Percentiles rank a stretch among this genome's conserved stretches.
Evolutionary conservation across 2,113 vertebrate species (phyloP).

Genomic region (Cranoglanis bouderius): DNA sequence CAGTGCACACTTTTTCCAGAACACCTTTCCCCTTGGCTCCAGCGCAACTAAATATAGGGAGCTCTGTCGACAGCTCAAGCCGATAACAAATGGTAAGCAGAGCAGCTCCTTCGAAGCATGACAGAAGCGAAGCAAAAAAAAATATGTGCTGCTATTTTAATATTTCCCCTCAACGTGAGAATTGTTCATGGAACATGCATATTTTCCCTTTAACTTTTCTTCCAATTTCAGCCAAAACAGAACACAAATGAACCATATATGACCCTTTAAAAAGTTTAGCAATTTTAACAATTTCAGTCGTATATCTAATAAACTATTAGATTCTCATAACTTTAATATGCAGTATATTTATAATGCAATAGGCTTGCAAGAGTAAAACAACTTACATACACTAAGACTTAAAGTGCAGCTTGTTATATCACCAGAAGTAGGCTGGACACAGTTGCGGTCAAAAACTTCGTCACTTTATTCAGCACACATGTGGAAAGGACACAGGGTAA

Average conservation of each 20-base stretch:
- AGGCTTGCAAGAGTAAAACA: not conserved
- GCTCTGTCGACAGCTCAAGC: slow-evolving; percentile 68
- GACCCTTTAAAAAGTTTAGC: not conserved
- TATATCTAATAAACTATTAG: not conserved
- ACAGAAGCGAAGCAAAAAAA: slow-evolving; percentile 37
- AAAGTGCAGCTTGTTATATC: too few species aligned
- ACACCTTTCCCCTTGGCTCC: slow-evolving; percentile 67
- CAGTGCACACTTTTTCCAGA: slow-evolving; percentile 55
- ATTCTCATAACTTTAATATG: not conserved
- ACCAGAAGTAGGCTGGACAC: too few species aligned
- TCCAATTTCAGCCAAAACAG: not conserved
- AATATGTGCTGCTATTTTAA: slow-evolving; percentile 39
- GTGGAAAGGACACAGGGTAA: too few species aligned
- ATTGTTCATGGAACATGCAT: slow-evolving; percentile 15
- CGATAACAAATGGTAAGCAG: slow-evolving; percentile 66
- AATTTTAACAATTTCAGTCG: not conserved
- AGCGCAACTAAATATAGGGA: slow-evolving; percentile 72
- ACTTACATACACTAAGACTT: not conserved
- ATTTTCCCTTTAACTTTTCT: not conserved
- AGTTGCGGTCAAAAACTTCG: too few species aligned
- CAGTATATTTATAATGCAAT: not conserved
- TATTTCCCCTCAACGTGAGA: slow-evolving; percentile 13
- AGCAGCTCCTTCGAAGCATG: slow-evolving; percentile 48
- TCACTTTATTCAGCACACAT: too few species aligned
- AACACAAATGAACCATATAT: not conserved